Conservation (phyloP, 2,888 invertebrate genomes). For the Tetropium fuscum region DNA sequence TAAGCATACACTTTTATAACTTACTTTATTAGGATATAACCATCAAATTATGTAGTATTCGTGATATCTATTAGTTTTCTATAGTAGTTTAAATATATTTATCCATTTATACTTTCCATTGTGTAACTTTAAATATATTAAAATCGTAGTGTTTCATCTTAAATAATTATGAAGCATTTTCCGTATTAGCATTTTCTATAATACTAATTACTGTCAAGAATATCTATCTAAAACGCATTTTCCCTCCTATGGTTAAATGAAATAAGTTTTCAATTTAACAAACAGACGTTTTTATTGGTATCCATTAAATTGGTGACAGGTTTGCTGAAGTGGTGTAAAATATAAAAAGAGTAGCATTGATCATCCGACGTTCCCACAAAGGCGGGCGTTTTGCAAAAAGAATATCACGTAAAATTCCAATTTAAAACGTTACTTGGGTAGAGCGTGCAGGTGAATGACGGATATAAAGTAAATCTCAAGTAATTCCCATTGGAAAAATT, state of each 20-base stretch:
- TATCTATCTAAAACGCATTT: background rate
- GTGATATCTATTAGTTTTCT: too few relatives aligned
- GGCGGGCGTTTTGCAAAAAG: conserved; percentile 2
- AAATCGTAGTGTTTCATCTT: too few relatives aligned
- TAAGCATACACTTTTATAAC: too few relatives aligned
- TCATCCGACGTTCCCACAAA: background rate
- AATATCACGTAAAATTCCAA: conserved; percentile 38
- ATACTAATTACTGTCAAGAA: too few relatives aligned
- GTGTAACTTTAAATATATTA: too few relatives aligned
- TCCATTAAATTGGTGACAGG: background rate
- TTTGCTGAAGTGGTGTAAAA: background rate
- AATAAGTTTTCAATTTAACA: conserved; percentile 1
- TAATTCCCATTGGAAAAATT: conserved; percentile 39
- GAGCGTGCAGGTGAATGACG: conserved; percentile 28
- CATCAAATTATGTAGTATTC: too few relatives aligned
- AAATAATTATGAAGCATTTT: too few relatives aligned
- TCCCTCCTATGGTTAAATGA: background rate
- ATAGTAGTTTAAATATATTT: too few relatives aligned
- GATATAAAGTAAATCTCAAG: conserved; percentile 26
- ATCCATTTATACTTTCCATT: too few relatives aligned
- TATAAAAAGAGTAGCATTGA: background rate
- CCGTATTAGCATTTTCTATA: too few relatives aligned
- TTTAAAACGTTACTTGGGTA: conserved; percentile 25
- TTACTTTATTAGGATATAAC: too few relatives aligned
- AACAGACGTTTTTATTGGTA: background rate